phyloP scores from a whole-genome alignment of 2,888 invertebrate genomes.

The Alloplasta piceator region DNA sequence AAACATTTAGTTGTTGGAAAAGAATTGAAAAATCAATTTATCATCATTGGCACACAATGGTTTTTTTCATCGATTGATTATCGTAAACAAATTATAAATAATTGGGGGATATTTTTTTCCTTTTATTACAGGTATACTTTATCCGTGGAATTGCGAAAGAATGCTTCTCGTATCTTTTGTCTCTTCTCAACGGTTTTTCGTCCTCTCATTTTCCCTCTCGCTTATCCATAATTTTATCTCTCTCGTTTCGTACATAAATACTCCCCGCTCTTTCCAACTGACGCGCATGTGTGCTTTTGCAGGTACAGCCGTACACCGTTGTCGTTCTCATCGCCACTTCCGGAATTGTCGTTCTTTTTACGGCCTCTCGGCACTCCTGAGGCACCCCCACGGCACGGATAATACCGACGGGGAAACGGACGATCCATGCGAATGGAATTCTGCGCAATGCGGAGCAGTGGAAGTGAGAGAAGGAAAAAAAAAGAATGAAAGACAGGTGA shows the following conservation, averaged over 20 bases:
- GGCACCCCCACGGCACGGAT: conserved; percentile 36
- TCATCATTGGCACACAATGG: no score
- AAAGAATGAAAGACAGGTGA: conserved; percentile 52
- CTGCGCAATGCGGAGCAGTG: conserved; percentile 49
- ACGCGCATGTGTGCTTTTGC: conserved; percentile 11
- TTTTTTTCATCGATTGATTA: no score
- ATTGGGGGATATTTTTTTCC: not conserved
- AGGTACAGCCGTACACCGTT: conserved; percentile 37
- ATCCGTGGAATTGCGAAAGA: conserved; percentile 10
- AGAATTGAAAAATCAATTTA: no score
- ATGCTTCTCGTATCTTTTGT: conserved; percentile 34
- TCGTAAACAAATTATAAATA: no score
- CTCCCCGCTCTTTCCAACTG: conserved; percentile 26
- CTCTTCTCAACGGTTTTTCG: conserved; percentile 31
- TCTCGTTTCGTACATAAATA: conserved; percentile 18
- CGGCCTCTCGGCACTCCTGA: conserved; percentile 58
- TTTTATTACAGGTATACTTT: conserved; percentile 1
- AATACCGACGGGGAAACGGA: conserved; percentile 29
- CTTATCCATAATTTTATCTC: conserved; percentile 15
- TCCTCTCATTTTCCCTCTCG: conserved; percentile 55
- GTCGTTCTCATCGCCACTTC: conserved; percentile 64
- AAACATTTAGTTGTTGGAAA: no score
- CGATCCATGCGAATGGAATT: conserved; percentile 46
- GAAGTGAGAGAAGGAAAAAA: conserved; percentile 9
- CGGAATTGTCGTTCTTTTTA: conserved; percentile 73